These are phyloP conservation scores for Sebastes paucispinis DNA, from an alignment of 2,797 vertebrate genomes.

Conservation along the genomic window DNA sequence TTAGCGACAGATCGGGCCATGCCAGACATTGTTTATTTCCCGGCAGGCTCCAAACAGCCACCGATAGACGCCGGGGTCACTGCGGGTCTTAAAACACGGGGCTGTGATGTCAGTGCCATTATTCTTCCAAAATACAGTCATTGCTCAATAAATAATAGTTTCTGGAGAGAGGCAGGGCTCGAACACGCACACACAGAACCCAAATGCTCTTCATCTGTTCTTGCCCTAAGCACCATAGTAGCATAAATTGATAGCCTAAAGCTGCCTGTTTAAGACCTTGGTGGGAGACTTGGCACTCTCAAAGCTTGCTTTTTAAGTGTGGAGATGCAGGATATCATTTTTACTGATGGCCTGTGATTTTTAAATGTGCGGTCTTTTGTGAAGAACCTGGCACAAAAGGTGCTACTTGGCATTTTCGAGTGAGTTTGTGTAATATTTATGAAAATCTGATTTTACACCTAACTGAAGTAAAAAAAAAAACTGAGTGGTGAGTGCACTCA, in stretches of 20 bases:
- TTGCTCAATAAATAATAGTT: slow-evolving; percentile 22
- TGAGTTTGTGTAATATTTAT: not conserved
- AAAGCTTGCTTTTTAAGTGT: slow-evolving; percentile 13
- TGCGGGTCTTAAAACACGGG: slow-evolving; percentile 8
- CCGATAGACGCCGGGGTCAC: not conserved
- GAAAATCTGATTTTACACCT: slow-evolving; percentile 13
- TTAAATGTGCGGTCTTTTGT: not conserved
- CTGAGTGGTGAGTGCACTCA: not conserved
- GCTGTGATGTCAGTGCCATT: slow-evolving; percentile 1
- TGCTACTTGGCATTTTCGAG: not conserved
- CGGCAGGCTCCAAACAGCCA: not conserved
- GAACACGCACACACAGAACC: not conserved
- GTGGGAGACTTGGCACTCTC: slow-evolving; percentile 28
- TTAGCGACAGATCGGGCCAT: not conserved
- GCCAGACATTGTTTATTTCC: slow-evolving; percentile 20
- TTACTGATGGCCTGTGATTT: slow-evolving; percentile 11
- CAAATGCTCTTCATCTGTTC: slow-evolving; percentile 1
- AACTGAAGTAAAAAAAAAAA: not conserved
- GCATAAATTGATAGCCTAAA: slow-evolving; percentile 44
- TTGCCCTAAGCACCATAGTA: slow-evolving; percentile 15
- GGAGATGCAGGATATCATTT: slow-evolving; percentile 6
- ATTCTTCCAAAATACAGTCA: not conserved
- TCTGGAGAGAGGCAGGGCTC: not conserved
- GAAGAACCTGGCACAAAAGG: not conserved
- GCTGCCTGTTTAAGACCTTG: slow-evolving; percentile 42